Evolutionary conservation across 64 coral and sea anemone genomes (phyloP).

Genomic region (Dendrophyllia cribrosa): DNA sequence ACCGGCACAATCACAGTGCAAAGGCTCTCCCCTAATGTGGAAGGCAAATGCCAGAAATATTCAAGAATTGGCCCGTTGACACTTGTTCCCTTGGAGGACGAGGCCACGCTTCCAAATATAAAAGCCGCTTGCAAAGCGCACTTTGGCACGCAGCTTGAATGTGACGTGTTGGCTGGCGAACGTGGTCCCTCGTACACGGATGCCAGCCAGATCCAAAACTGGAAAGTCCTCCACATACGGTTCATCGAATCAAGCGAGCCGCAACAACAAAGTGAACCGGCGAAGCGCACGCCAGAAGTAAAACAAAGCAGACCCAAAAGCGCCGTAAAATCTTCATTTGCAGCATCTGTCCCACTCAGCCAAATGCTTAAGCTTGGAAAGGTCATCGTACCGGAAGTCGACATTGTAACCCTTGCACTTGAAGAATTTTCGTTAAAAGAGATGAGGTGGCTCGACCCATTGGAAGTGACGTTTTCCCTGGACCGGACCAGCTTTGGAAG

Average conservation of each 20-base stretch:
- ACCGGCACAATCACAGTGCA: constrained; percentile 63
- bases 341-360: constrained; percentile 80
- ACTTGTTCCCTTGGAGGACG: constrained; percentile 52
- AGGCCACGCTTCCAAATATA: constrained; percentile 64
- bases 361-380: constrained; percentile 76
- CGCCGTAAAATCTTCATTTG: constrained; percentile 45
- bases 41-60: constrained; percentile 85
- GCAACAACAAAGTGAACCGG: constrained; percentile 8
- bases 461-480: constrained; percentile 63
- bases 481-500: constrained; percentile 58
- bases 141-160: constrained; percentile 66
- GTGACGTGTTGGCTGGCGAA: constrained; percentile 76
- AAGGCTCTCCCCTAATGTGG: constrained; percentile 51
- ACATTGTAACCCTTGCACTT: constrained; percentile 53
- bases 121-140: constrained; percentile 83
- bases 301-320: neutral
- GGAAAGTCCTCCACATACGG: constrained; percentile 71
- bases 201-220: constrained; percentile 56
- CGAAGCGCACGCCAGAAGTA: neutral
- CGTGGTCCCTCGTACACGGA: constrained; percentile 69
- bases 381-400: constrained; percentile 71
- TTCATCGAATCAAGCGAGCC: constrained; percentile 57
- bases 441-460: constrained; percentile 76
- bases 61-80: constrained; percentile 70
- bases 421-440: constrained; percentile 57